Conservation (phyloP, 2,888 invertebrate genomes). For the Ophion ventricosus region DNA sequence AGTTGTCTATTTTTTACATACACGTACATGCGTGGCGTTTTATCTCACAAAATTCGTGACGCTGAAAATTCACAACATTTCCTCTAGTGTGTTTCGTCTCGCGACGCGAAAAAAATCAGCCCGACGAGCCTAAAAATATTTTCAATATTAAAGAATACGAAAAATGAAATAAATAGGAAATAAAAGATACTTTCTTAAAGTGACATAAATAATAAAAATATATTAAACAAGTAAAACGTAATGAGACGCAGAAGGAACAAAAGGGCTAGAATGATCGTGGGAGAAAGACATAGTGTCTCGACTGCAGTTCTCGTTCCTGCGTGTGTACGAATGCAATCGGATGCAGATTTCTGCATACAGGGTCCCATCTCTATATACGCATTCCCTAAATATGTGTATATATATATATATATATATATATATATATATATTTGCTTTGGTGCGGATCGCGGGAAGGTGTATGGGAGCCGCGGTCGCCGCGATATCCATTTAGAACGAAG, state of each 20-base stretch:
- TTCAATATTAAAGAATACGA: no score
- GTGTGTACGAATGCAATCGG: slow-evolving; percentile 4
- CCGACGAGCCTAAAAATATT: no score
- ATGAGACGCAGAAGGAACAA: no score
- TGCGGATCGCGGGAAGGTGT: slow-evolving; percentile 14
- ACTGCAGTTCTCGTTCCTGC: slow-evolving; percentile 12
- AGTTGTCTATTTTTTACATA: no score
- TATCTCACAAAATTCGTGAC: no score
- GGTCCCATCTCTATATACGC: background rate
- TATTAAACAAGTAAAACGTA: background rate
- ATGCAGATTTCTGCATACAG: slow-evolving; percentile 7
- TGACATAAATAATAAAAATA: background rate
- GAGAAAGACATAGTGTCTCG: background rate
- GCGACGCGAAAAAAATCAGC: no score
- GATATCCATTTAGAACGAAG: slow-evolving; percentile 59
- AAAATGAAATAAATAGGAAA: no score
- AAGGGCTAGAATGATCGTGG: no score
- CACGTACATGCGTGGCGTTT: no score
- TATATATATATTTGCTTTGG: slow-evolving; percentile 27
- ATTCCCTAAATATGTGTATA: background rate
- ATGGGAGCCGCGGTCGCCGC: slow-evolving; percentile 64
- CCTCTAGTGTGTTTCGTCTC: no score
- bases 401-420: background rate
- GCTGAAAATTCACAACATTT: no score
- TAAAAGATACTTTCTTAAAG: no score